Evolutionary conservation across 2,113 vertebrate species (phyloP).

Genomic region (Gyps fulvus): DNA sequence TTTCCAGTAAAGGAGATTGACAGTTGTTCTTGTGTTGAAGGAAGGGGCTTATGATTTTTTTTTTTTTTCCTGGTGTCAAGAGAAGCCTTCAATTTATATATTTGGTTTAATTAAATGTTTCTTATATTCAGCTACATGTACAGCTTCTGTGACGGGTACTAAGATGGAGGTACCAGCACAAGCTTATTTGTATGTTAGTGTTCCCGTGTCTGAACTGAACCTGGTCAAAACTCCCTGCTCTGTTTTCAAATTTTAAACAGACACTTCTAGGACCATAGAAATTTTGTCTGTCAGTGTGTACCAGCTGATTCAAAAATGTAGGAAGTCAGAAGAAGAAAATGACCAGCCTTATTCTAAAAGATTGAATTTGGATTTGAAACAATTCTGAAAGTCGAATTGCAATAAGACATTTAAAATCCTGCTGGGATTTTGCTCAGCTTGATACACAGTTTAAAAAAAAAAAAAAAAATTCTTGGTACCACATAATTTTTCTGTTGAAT

Average conservation of each 20-base stretch:
- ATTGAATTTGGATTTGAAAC: background rate
- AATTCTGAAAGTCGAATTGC: background rate
- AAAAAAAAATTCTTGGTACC: background rate
- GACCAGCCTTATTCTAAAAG: background rate
- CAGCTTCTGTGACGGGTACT: background rate
- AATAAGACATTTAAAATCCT: background rate
- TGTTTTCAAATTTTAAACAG: background rate
- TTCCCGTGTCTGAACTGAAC: background rate
- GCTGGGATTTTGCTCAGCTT: background rate
- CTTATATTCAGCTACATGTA: background rate
- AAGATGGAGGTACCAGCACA: background rate
- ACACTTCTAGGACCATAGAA: rapidly evolving
- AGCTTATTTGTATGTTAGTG: background rate
- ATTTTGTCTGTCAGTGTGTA: background rate
- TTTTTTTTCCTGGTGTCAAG: background rate
- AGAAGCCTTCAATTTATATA: background rate
- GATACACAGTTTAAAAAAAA: background rate
- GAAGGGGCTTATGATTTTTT: background rate
- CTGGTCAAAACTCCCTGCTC: background rate
- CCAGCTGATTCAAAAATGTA: background rate
- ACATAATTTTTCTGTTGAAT: background rate
- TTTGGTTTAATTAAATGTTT: background rate
- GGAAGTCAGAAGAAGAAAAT: background rate
- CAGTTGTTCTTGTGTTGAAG: background rate
- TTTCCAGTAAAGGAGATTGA: background rate